Evolutionary conservation across 2,888 invertebrate genomes (phyloP).

Genomic region (Macropis europaea): DNA sequence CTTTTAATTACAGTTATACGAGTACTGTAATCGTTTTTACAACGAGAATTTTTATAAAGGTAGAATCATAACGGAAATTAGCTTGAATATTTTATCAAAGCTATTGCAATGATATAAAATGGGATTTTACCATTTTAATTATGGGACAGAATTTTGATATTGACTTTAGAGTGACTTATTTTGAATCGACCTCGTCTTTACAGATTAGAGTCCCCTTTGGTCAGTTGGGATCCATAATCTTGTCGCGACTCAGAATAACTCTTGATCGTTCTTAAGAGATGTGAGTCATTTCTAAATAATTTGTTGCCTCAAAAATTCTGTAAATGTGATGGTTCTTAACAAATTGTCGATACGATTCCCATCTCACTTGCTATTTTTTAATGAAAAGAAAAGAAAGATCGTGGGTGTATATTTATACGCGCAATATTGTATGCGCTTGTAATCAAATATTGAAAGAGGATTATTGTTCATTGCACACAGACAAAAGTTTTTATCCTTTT

Average conservation of each 20-base stretch:
- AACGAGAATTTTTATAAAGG: constrained; percentile 22
- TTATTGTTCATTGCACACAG: constrained; percentile 14
- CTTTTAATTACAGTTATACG: constrained; percentile 15
- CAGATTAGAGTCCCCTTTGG: constrained; percentile 67
- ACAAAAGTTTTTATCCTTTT: constrained; percentile 3
- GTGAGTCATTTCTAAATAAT: constrained; percentile 64
- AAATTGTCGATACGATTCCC: constrained; percentile 17
- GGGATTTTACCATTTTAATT: constrained; percentile 14
- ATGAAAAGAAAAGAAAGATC: constrained; percentile 1
- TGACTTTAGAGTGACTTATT: constrained; percentile 28
- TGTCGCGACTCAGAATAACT: constrained; percentile 58
- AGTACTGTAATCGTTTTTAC: constrained; percentile 38
- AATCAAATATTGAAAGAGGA: constrained; percentile 18
- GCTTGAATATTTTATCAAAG: constrained; percentile 33
- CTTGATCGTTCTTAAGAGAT: constrained; percentile 57
- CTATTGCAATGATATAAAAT: constrained; percentile 16
- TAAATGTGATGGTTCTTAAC: constrained; percentile 44
- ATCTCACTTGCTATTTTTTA: constrained; percentile 17
- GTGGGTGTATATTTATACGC: background rate
- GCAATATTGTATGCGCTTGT: constrained; percentile 9
- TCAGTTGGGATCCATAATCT: constrained; percentile 66
- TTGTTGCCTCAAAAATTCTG: constrained; percentile 41
- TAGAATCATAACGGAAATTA: constrained; percentile 5
- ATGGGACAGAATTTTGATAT: constrained; percentile 14
- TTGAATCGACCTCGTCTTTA: constrained; percentile 55